Evolutionary conservation across 2,888 invertebrate genomes (phyloP), one percentile per base, ranked within the genome.

Genomic region (Podotricha telesiphe): DNA sequence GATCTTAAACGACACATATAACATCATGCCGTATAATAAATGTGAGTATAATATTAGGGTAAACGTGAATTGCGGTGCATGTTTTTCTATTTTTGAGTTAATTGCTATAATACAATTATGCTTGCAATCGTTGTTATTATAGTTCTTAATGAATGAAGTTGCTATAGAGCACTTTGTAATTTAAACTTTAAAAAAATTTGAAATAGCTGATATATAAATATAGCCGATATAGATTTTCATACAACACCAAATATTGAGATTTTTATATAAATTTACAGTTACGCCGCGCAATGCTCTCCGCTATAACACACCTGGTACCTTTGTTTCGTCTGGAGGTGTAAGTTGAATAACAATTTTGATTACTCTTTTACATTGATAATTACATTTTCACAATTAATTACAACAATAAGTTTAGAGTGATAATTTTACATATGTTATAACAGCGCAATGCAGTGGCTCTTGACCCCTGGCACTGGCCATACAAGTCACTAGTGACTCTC

Each of bases 401-500:
- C n/a, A n/a, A 3, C 42, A 42, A 42, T 10, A 37, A 10, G 7
- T 37, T 58, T 19, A 37, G 20, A 28, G 22, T 28, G 58, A 40
- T 66, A 58, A 53, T 50, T 34, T 28, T n/a, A 56, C 61, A 56
- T 89, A 79, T 69, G 34, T 89, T 86, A 83, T 78, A 77, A 79
- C 87, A 91, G 90, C 83, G 75, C 76, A 71, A 75, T 78, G 83
- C 78, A 77, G 85, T 80, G 80, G 81, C 77, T 77, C 28, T 28
- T 4, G 77, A 78, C 80, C 80, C 81, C 82, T 77, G 83, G 82
- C 80, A 79, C 85, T 84, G 86, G 86, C 88, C 78, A 75, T 75
- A 69, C 71, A 76, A 88, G 88, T 87, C 86, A 77, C 82, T 78
- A 82, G 86, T 76, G 86, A 80, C 82, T 79, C 86, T 89, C 83